These are phyloP conservation scores for Lycaena phlaeas DNA, from an alignment of 2,888 invertebrate species.

Conservation along the genomic window DNA sequence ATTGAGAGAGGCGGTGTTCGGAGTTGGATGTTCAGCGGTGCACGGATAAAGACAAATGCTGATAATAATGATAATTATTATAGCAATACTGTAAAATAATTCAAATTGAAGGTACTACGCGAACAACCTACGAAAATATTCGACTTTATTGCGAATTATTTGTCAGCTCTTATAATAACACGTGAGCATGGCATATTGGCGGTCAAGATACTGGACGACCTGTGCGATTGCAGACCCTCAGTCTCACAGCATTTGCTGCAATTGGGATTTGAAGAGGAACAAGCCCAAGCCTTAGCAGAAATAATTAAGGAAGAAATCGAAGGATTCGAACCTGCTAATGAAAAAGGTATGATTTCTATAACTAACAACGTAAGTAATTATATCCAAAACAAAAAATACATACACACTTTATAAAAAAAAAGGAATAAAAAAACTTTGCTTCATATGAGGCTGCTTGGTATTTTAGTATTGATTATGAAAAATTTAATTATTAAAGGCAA, in stretches of 20 bases:
- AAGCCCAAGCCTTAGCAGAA: conserved; percentile 32
- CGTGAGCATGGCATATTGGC: conserved; percentile 73
- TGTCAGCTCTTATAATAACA: conserved; percentile 78
- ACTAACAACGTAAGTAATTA: too few relatives aligned
- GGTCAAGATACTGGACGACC: conserved; percentile 49
- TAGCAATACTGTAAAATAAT: too few relatives aligned
- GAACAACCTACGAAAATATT: conserved; percentile 77
- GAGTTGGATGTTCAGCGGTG: too few relatives aligned
- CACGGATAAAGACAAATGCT: too few relatives aligned
- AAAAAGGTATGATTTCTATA: conserved; percentile 34
- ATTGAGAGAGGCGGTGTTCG: too few relatives aligned
- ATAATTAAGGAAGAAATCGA: conserved; percentile 51
- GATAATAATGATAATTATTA: too few relatives aligned
- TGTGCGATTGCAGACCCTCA: conserved; percentile 55
- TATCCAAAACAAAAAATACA: too few relatives aligned
- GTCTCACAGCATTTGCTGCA: conserved; percentile 47
- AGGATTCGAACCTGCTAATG: conserved; percentile 30
- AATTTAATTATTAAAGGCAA: too few relatives aligned
- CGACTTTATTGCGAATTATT: conserved; percentile 81
- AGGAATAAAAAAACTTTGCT: too few relatives aligned
- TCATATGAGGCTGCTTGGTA: too few relatives aligned
- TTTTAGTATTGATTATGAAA: too few relatives aligned
- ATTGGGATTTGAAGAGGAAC: conserved; percentile 29
- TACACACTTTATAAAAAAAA: too few relatives aligned
- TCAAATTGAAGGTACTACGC: conserved; percentile 82